These are phyloP conservation scores for Stratiomys singularior DNA, from an alignment of 2,888 invertebrate species.

Conservation along the genomic window DNA sequence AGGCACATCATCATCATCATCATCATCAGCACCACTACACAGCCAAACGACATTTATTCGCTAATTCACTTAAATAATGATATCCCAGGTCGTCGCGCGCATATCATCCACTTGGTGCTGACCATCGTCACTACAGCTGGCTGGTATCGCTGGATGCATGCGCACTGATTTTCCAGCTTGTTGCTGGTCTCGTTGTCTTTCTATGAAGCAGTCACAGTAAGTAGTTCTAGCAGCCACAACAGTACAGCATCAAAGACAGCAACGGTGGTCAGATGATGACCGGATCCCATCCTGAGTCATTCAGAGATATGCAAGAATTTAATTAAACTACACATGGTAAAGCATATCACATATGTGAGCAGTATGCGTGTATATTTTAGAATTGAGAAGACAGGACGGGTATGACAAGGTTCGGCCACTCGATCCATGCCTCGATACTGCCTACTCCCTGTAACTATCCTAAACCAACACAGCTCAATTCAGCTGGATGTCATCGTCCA, in stretches of 20 bases:
- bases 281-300: neutral
- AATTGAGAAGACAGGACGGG: no score
- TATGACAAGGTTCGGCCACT: neutral
- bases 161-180: no score
- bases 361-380: neutral
- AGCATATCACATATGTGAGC: neutral
- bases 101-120: neutral
- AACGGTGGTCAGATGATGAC: slow-evolving; percentile 3
- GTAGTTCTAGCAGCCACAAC: neutral
- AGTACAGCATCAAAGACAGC: no score
- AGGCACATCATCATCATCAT: slow-evolving; percentile 10
- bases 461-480: neutral
- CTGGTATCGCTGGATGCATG: neutral
- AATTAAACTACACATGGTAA: neutral
- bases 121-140: no score
- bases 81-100: slow-evolving; percentile 10
- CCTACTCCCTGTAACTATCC: neutral
- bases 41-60: slow-evolving; percentile 12
- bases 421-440: neutral
- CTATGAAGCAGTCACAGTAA: neutral
- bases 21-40: neutral
- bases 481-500: neutral
- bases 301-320: slow-evolving; percentile 2
- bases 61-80: slow-evolving; percentile 29
- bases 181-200: neutral